Evolutionary conservation across 2,797 vertebrate species (phyloP), one percentile per base, ranked within the genome.

Genomic region (Muraenolepis orangiensis): DNA sequence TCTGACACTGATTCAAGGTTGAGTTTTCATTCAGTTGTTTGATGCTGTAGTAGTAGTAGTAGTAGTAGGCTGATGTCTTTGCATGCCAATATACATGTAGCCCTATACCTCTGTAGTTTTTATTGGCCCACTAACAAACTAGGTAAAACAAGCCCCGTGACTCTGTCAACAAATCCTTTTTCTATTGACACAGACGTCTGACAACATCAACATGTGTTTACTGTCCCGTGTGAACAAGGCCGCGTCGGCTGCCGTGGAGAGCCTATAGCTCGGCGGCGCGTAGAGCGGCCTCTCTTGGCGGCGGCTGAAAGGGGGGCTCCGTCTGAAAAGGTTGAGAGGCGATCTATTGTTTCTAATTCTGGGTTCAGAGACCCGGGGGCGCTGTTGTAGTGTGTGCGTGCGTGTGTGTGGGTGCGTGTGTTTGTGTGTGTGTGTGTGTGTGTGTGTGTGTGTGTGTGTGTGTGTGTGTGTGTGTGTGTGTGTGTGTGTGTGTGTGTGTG

Each of bases 171-270:
- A 86, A 73, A 7, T 23, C 26, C 30, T 68, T 42, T 80, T 74
- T 32, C 8, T 88, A 79, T 91, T 90, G 83, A 86, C 84, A 82
- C 83, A 88, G 81, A 90, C 82, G 74, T 89, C 86, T 87, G 83
- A 84, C 79, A 82, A 74, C 70, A 70, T 72, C 76, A 83, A 71
- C 80, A 79, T 82, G 82, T 80, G 82, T 76, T 76, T 68, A 28
- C 75, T 76, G 78, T 61, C 71, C 67, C 36, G 16, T 73, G 79
- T 82, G 85, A 84, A 82, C 79, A 73, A 71, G 68, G 20, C 32
- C 40, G 66, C 61, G 68, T 71, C n/a, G n/a, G n/a, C n/a, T n/a
- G 74, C 32, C 3, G 38, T 8, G 7, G 8, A 6, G 10, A 66
- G 68, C 66, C n/a, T n/a, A 57, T 57, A 57, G 51, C 23, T 64